A percentile compares a stretch with the other conserved stretches of the same genome.
These are phyloP conservation scores for Atherinosoma microstoma DNA, from an alignment of 2,797 vertebrate species.

Conservation along the genomic window DNA sequence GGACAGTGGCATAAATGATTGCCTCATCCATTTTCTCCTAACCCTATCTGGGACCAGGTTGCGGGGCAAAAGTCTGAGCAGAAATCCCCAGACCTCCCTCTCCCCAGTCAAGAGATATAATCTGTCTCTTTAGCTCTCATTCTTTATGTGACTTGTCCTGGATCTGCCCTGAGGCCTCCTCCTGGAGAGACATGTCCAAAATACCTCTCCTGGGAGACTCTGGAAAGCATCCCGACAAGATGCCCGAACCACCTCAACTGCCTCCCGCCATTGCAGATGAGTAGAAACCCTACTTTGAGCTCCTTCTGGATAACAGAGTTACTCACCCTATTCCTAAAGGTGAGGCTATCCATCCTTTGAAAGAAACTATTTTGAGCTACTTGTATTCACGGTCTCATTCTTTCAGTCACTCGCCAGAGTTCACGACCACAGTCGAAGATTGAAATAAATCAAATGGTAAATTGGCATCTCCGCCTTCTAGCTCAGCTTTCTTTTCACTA, in stretches of 20 bases:
- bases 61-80: background rate
- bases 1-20: background rate
- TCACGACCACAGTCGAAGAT: background rate
- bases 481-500: background rate
- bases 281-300: background rate
- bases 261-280: background rate
- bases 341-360: background rate
- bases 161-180: background rate
- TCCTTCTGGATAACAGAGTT: background rate
- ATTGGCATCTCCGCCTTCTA: background rate
- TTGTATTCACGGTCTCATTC: background rate
- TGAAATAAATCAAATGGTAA: background rate
- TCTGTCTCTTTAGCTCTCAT: conserved; percentile 3
- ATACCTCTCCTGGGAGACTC: background rate
- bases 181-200: conserved; percentile 1
- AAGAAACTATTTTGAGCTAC: background rate
- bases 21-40: background rate
- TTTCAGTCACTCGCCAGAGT: background rate
- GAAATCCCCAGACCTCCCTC: background rate
- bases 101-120: background rate
- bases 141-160: background rate
- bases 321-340: background rate
- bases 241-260: background rate
- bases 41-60: background rate
- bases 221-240: background rate